Evolutionary conservation across 2,888 invertebrate genomes (phyloP), one percentile per base, ranked within the genome.

Genomic region (Euclidia mi): DNA sequence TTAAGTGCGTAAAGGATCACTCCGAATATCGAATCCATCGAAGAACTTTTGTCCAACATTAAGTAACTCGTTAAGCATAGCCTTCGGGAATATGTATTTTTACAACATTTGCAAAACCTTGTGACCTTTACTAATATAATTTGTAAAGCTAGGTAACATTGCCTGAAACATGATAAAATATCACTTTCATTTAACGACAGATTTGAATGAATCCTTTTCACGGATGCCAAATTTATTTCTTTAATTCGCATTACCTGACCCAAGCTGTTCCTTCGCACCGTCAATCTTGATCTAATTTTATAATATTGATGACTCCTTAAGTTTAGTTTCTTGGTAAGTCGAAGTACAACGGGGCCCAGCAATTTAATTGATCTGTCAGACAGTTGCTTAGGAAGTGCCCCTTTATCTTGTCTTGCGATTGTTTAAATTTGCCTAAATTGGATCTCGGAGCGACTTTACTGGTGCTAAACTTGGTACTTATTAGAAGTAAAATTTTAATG

Each of bases 201-300:
- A 38, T 51, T 12, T 15, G 32, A 38, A n/a, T n/a, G n/a, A 28
- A 40, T 20, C 17, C 42, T 43, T n/a, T 32, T 25, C 20, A 2
- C 20, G 44, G 31, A 3, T 12, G 34, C 7, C 17, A 28, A 53
- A 17, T 41, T 10, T 20, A 43, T 53, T 53, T 31, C 42, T n/a
- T n/a, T n/a, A n/a, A 3, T 6, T 25, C 10, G 10, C 15, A 32
- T n/a, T 42, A 31, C 32, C 42, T 34, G 41, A 49, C 34, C 43
- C 38, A 28, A 46, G 6, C 14, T 31, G 18, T 58, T 56, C 63
- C 65, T 15, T 45, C 47, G 41, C 53, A 62, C 78, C 81, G 89
- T 90, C 84, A 79, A 85, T 90, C 90, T 88, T 81, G 78, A 83
- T 88, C 81, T 85, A 81, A 83, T 90, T 87, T 85, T 85, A 85